Conservation (phyloP, 1,140 invertebrate genomes). For the Grapholita molesta region DNA sequence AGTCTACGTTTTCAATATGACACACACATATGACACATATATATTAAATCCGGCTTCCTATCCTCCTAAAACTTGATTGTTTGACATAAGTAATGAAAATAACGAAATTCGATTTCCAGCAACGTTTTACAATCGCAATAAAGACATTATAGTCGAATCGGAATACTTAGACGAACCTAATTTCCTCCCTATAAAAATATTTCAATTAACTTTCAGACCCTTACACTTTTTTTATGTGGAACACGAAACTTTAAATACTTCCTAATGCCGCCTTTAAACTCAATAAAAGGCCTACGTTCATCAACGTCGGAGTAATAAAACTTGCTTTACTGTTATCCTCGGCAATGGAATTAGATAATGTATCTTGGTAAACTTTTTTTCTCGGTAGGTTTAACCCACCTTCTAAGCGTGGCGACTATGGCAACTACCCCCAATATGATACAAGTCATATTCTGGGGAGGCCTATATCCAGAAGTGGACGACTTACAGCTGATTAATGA, state of each 20-base stretch:
- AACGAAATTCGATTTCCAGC: not conserved
- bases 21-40: constrained; percentile 32
- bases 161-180: constrained; percentile 40
- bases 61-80: no score
- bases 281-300: constrained; percentile 72
- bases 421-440: no score
- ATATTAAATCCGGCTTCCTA: no score
- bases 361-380: constrained; percentile 55
- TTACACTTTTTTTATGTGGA: constrained; percentile 53
- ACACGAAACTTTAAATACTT: constrained; percentile 64
- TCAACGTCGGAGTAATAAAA: constrained; percentile 69
- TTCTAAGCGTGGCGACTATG: no score
- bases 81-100: no score
- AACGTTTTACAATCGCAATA: not conserved
- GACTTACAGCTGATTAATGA: not conserved
- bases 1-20: constrained; percentile 63
- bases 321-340: constrained; percentile 64
- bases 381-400: constrained; percentile 43
- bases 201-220: constrained; percentile 37
- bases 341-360: constrained; percentile 65
- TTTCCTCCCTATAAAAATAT: constrained; percentile 34
- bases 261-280: constrained; percentile 66
- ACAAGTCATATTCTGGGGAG: no score
- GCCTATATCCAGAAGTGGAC: no score
- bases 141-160: constrained; percentile 15